Evolutionary conservation across 1,140 invertebrate species (phyloP).

Genomic region (Penaeus indicus): DNA sequence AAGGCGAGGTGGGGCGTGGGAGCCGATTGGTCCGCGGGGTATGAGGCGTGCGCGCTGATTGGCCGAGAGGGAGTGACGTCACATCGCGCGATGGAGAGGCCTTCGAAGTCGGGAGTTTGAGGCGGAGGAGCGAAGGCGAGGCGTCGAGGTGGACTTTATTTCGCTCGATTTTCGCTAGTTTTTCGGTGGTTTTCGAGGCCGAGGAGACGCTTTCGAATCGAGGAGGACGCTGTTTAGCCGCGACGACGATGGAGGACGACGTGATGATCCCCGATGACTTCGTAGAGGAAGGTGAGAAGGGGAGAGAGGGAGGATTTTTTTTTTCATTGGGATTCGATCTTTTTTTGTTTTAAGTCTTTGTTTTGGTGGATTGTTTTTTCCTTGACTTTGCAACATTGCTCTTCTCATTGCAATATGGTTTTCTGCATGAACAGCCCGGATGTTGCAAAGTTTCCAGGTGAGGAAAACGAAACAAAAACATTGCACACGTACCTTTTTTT

Average conservation of each 20-base stretch:
- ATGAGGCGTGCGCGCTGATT: constrained; percentile 34
- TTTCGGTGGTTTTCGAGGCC: background rate
- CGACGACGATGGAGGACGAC: constrained; percentile 37
- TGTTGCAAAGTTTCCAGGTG: too few species aligned
- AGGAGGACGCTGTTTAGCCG: too few species aligned
- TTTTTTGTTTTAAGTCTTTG: background rate
- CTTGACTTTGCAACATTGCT: background rate
- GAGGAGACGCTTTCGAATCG: too few species aligned
- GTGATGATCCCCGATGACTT: constrained; percentile 51
- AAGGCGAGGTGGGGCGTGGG: background rate
- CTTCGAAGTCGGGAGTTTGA: background rate
- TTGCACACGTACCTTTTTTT: too few species aligned
- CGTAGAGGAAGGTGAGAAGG: constrained; percentile 41
- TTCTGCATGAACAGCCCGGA: too few species aligned
- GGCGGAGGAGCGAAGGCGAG: background rate
- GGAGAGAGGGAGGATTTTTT: background rate
- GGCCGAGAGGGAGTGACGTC: constrained; percentile 40
- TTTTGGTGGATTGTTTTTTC: background rate
- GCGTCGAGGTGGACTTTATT: too few species aligned
- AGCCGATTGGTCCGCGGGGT: constrained; percentile 8
- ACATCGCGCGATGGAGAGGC: constrained; percentile 59
- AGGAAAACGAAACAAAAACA: too few species aligned
- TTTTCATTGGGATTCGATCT: background rate
- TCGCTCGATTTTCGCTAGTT: background rate
- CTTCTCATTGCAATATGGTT: too few species aligned